Conservation (phyloP, 2,888 invertebrate species). For the Acanthopleura granulata region DNA sequence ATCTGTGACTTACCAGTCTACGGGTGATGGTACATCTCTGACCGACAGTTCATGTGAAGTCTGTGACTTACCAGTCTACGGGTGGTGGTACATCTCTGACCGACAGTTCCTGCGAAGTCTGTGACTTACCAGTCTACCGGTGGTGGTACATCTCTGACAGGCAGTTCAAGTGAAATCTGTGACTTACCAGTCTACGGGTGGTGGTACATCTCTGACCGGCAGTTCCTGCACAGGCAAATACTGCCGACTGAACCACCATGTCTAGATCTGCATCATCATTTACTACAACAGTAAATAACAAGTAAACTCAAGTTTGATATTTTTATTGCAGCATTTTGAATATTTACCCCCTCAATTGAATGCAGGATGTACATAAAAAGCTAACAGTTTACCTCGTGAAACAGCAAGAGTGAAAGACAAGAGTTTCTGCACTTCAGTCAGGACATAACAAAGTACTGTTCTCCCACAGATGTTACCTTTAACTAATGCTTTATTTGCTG, state of each 20-base stretch:
- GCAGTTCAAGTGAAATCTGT: constrained; percentile 84
- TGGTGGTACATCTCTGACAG: constrained; percentile 97
- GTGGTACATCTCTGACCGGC: constrained; percentile 98
- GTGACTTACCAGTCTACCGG: constrained; percentile 74
- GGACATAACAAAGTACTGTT: too few species aligned
- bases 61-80: constrained; percentile 71
- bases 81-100: constrained; percentile 97
- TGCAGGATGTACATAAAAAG: too few species aligned
- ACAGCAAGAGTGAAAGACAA: too few species aligned
- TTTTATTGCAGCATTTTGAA: too few species aligned
- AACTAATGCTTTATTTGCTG: too few species aligned
- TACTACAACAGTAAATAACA: constrained; percentile 71
- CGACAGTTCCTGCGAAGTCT: constrained; percentile 87
- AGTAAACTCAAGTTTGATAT: not conserved
- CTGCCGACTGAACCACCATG: constrained; percentile 90
- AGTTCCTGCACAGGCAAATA: constrained; percentile 98
- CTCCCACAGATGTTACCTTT: too few species aligned
- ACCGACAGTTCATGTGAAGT: constrained; percentile 90
- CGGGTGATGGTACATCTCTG: constrained; percentile 97
- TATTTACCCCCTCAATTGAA: too few species aligned
- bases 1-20: constrained; percentile 57
- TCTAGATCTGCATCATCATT: constrained; percentile 93
- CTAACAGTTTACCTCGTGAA: too few species aligned
- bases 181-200: constrained; percentile 76
- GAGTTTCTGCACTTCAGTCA: too few species aligned